Evolutionary conservation across 2,797 vertebrate species (phyloP), one percentile per base, ranked within the genome.

Genomic region (Liparis tanakae): DNA sequence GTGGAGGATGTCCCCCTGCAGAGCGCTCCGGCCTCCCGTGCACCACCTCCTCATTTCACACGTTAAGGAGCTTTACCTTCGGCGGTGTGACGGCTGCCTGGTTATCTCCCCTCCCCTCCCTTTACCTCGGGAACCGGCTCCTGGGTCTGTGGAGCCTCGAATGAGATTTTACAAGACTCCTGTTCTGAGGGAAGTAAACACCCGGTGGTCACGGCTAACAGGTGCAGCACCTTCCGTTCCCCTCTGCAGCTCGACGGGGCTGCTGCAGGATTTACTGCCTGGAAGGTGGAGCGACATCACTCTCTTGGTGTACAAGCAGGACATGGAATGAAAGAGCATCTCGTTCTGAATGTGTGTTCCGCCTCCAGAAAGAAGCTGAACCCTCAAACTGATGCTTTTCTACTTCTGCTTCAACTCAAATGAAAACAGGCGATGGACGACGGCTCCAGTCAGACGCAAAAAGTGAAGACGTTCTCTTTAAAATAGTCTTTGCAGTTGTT

Each of bases 21-120:
- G 54, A 68, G 44, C n/a, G 17, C 34, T 44, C 18, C 56, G n/a
- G 60, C 71, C 75, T 67, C 80, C 80, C 78, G 77, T 67, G 68
- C 86, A 86, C 83, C 83, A 81, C 56, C 69, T 60, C 79, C 84
- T 92, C 88, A 93, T 93, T 94, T 94, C 91, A 93, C 92, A 92
- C 92, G 59, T 84, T 88, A 92, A 89, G 25, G 81, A 80, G 85
- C 85, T 89, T 93, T 92, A 87, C 88, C 83, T 86, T 78, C 79
- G 77, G 85, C 75, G 81, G 85, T 80, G 86, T 88, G 88, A 88
- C 82, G 88, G 87, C 90, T 48, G 72, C 25, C 1, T 57, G 46
- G 67, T 85, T 91, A 89, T 91, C 88, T 80, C 17, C 56, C 76
- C 71, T 70, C 13, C 67, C 57, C 48, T 70, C 57, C 46, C 72